Evolutionary conservation across 2,888 invertebrate genomes (phyloP), one percentile per base, ranked within the genome.

Genomic region (Mythimna lalbum): DNA sequence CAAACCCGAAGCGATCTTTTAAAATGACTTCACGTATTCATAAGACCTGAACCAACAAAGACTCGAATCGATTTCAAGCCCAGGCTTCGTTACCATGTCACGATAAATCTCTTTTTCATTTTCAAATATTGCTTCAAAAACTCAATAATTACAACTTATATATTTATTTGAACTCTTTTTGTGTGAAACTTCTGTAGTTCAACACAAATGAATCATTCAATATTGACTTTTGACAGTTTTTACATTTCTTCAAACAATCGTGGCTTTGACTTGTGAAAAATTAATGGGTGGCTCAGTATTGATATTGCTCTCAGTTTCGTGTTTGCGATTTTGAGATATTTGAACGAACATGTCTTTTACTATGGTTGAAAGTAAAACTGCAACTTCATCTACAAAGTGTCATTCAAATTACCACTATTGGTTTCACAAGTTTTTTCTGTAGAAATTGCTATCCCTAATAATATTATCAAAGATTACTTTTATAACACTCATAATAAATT

Each of bases 131-230:
- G 74, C 74, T 74, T 73, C 83, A 56, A 69, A 76, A 81, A 78
- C 79, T 74, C 76, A 83, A 86, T 87, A 82, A 90, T 89, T 87
- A 73, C 61, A 83, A 84, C 74, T 70, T 78, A 78, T 43, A 85
- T 84, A 82, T 86, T 83, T 84, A 84, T 85, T 85, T 84, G 72
- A 73, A 70, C 76, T 82, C 75, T 57, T 47, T 17, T 49, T 49
- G n/a, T 19, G 71, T 70, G 39, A 73, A 68, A 78, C 73, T 77
- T 73, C 71, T 69, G 72, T 68, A 76, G 63, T 69, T 65, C 67
- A 82, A 81, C 78, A 83, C 81, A 82, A 86, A 89, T 91, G 91
- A 91, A 93, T 92, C 90, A 89, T 78, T 88, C 81, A 76, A 87
- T 85, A 77, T 81, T 82, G 76, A 80, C 65, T 81, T 79, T 73